Evolutionary conservation across 2,113 vertebrate species (phyloP), one percentile per base, ranked within the genome.

Genomic region (Amia ocellicauda): DNA sequence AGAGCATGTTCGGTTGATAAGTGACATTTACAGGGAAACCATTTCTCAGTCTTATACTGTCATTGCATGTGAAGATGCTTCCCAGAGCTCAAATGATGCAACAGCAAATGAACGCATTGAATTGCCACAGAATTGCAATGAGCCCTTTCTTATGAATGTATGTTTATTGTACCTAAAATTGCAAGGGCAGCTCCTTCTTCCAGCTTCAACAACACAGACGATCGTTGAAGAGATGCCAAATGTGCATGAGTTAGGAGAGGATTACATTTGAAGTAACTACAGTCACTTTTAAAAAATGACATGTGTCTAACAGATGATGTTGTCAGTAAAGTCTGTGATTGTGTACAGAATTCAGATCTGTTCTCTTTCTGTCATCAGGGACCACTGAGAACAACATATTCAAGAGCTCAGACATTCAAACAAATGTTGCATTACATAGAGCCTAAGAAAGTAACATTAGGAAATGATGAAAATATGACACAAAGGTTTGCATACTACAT

Each of bases 201-300:
- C 70, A 64, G 66, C 66, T 58, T 78, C 66, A 26, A 80, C 73
- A 55, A 80, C 77, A 62, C 75, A 78, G 61, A 68, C 23, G 1
- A 67, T 73, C 64, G 63, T 70, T 19, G 60, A 75, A 60, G 56
- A 77, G 28, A 72, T 72, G 45, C 58, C 63, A 63, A 75, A 69
- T 71, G 54, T 77, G 17, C 74, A 77, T 58, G 68, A 73, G 7
- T 63, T 79, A 7, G 72, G 63, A 55, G 68, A 59, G 9, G 64
- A 72, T 29, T 72, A 66, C 53, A 76, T 60, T 53, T 62, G 68
- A 23, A 69, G 49, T 50, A 75, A 69, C 20, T 74, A 16, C 36
- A 3, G 45, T 65, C 16, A 43, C 61, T 71, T 43, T 54, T 7
- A 47, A 73, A 69, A 75, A 17, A 73, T 36, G 28, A 70, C 10